Percentiles rank a stretch among this genome's conserved stretches.
Evolutionary conservation across 2,888 invertebrate genomes (phyloP).

Genomic region (Eilema depressum): DNA sequence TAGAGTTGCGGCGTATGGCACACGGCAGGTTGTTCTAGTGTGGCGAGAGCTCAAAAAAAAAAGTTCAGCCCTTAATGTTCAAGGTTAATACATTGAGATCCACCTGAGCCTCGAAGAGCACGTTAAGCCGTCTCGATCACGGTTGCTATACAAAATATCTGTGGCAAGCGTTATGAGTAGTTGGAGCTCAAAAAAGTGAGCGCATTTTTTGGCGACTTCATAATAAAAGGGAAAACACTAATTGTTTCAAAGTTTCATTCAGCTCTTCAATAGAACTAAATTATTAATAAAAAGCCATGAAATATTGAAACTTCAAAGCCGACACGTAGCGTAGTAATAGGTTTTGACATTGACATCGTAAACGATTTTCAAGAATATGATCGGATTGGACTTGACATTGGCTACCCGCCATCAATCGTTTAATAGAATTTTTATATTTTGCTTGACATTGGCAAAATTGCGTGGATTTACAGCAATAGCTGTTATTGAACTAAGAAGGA

Average conservation of each 20-base stretch:
- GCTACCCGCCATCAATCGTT: not conserved
- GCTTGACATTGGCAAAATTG: not conserved
- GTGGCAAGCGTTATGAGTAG: too few relatives aligned
- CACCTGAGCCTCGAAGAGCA: too few relatives aligned
- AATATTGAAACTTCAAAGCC: not conserved
- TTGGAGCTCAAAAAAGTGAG: too few relatives aligned
- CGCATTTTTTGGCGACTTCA: too few relatives aligned
- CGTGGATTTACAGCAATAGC: not conserved
- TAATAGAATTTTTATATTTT: not conserved
- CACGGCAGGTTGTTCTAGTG: too few relatives aligned
- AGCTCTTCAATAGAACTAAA: not conserved
- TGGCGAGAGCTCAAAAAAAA: too few relatives aligned
- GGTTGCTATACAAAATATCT: too few relatives aligned
- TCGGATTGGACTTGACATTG: conserved; percentile 1
- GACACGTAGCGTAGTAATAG: not conserved
- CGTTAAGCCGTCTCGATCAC: too few relatives aligned
- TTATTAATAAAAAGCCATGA: not conserved
- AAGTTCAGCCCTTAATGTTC: too few relatives aligned
- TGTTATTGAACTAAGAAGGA: not conserved
- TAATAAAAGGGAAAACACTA: too few relatives aligned
- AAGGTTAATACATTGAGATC: too few relatives aligned
- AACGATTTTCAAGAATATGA: not conserved
- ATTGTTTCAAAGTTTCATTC: not conserved
- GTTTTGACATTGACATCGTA: not conserved
- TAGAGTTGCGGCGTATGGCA: too few relatives aligned